Percentiles rank a stretch among this genome's conserved stretches.
Evolutionary conservation across 2,797 vertebrate species (phyloP).

Genomic region (Poecilia picta): DNA sequence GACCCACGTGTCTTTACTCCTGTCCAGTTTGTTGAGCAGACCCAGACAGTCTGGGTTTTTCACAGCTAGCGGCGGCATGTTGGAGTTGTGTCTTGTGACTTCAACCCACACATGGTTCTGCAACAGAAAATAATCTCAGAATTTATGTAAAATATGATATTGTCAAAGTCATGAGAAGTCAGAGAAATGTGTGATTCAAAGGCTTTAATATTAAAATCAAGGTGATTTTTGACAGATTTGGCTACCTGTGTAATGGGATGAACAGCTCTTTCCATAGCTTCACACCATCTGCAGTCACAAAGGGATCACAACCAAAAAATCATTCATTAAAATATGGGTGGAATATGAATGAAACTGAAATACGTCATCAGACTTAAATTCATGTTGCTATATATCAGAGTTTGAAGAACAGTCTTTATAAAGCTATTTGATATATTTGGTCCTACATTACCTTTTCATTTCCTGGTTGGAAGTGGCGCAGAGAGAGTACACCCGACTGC

Average conservation of each 20-base stretch:
- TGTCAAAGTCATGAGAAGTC: neutral
- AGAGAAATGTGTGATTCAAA: neutral
- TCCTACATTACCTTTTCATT: slow-evolving; percentile 85
- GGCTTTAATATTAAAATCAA: neutral
- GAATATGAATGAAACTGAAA: neutral
- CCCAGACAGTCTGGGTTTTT: slow-evolving; percentile 92
- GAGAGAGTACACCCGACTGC: slow-evolving; percentile 84
- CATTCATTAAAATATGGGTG: neutral
- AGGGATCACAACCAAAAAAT: neutral
- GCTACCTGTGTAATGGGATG: slow-evolving; percentile 88
- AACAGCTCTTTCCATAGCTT: slow-evolving; percentile 87
- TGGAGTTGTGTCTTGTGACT: slow-evolving; percentile 89
- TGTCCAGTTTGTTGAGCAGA: slow-evolving; percentile 87
- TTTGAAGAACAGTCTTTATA: neutral
- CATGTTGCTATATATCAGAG: neutral
- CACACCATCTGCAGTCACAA: slow-evolving; percentile 84
- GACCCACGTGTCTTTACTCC: slow-evolving; percentile 82
- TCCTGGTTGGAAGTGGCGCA: slow-evolving; percentile 92
- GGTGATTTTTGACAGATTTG: neutral
- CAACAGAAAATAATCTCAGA: slow-evolving; percentile 29
- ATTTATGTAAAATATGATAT: slow-evolving; percentile 9
- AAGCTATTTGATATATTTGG: neutral
- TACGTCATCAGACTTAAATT: neutral
- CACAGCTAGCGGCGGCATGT: slow-evolving; percentile 90
- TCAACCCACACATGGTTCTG: slow-evolving; percentile 94